Base-by-base conservation (phyloP, 2,113 vertebrate genomes). In the Rhipidura dahli region DNA sequence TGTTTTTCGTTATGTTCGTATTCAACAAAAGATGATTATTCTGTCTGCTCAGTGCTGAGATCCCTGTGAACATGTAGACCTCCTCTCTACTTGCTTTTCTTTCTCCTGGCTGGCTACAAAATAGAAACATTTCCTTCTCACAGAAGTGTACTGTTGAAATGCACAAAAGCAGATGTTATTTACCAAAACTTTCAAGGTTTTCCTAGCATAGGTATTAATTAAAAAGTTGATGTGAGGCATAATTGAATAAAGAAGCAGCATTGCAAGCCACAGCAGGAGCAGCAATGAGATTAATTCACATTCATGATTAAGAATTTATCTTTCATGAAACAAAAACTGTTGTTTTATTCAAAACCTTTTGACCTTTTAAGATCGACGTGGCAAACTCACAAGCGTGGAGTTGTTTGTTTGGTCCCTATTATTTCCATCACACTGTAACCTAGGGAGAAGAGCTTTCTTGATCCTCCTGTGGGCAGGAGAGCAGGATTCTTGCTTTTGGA, bases 1-100 rank as follows among this genome's bases (percentile, higher is more conserved):
- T 94, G 87, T 93, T 96, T 96, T 93, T 94, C 4, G 1, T 92
- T 92, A 93, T 94, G 94, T 96, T 92, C 1, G 6, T 77, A 47
- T 82, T 60, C 89, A 94, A 97, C 96, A 97, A 96, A 96, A 97
- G 96, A 95, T 97, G 81, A 93, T 97, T 96, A 96, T 97, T 96
- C 91, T 93, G 70, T 89, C 93, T 94, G 60, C 87, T 92, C 89
- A 16, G 64, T 60, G 83, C 88, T 87, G 94, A 94, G 88, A 75
- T 96, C 89, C 80, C 80, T 76, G 76, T 83, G 94, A 96, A 69
- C 79, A 15, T 70, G 89, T 69, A 91, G 94, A 82, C 89, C 83
- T 95, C 73, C 83, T 87, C 71, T 88, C 53, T 31, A 42, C 77
- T 89, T 88, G 70, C 85, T 94, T 90, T 93, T 91, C 85, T 94